phyloP scores from a whole-genome alignment of 2,888 invertebrate genomes.

The Lasiommata megera region DNA sequence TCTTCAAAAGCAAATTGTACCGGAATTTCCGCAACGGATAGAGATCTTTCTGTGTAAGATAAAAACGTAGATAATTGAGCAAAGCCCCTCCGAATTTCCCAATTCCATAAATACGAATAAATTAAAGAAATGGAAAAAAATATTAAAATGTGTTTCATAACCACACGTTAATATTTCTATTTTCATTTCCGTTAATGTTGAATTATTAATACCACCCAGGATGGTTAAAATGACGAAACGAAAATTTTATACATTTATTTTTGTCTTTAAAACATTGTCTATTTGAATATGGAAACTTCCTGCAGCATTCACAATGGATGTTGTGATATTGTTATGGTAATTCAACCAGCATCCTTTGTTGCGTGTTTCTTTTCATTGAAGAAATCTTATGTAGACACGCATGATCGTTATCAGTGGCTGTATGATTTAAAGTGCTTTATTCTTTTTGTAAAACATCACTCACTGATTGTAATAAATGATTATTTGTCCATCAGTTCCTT shows the following conservation, averaged over 20 bases:
- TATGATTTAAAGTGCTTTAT: not conserved
- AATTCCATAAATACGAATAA: not conserved
- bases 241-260: too few relatives aligned
- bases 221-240: too few relatives aligned
- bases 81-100: not conserved
- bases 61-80: not conserved
- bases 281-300: not conserved
- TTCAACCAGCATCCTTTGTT: not conserved
- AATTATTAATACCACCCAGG: too few relatives aligned
- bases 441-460: not conserved
- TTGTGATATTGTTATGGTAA: constrained; percentile 4
- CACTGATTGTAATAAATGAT: not conserved
- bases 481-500: too few relatives aligned
- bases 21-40: not conserved
- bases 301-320: not conserved
- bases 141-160: too few relatives aligned
- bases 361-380: not conserved
- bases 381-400: not conserved
- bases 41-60: not conserved
- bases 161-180: too few relatives aligned
- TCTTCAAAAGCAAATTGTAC: not conserved
- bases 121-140: not conserved
- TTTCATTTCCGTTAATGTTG: too few relatives aligned
- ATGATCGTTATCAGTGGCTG: not conserved
- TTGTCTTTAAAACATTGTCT: not conserved